Percentiles rank a stretch among this genome's conserved stretches.
These are phyloP conservation scores for Gambusia affinis DNA, from an alignment of 2,113 vertebrate genomes.

Conservation along the genomic window DNA sequence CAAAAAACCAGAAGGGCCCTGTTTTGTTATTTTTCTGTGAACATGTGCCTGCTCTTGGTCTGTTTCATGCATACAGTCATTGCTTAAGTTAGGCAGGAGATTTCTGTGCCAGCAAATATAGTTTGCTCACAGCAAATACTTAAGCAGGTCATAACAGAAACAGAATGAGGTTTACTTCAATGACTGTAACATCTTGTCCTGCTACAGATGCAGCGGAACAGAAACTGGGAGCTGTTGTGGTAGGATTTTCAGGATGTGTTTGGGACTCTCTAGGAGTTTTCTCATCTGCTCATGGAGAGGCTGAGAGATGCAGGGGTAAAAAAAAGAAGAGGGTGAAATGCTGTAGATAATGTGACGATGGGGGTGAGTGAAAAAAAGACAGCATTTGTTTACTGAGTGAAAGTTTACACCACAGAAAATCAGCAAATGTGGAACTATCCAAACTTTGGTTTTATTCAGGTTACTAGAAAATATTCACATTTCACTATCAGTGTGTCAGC, in stretches of 20 bases:
- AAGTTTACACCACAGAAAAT: background rate
- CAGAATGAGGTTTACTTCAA: conserved; percentile 38
- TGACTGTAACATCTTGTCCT: conserved; percentile 36
- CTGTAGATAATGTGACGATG: background rate
- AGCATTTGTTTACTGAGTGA: background rate
- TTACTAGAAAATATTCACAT: background rate
- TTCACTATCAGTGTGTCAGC: background rate
- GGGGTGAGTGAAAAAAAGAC: background rate
- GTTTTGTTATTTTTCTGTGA: conserved; percentile 1
- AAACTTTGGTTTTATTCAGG: background rate
- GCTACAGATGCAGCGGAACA: conserved; percentile 36
- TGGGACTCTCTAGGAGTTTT: conserved; percentile 34
- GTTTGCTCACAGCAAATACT: background rate
- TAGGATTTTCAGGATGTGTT: conserved; percentile 9
- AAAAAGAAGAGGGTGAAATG: conserved; percentile 1
- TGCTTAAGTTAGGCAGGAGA: background rate
- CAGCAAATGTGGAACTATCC: too few species aligned
- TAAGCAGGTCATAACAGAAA: conserved; percentile 1
- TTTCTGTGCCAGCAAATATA: background rate
- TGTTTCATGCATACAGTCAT: background rate
- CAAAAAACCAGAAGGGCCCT: conserved; percentile 21
- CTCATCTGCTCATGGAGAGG: conserved; percentile 1
- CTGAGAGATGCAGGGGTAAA: background rate
- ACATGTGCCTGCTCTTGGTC: background rate
- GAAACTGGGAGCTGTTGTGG: conserved; percentile 13